Percentiles rank a stretch among this genome's conserved stretches.
phyloP scores from a whole-genome alignment of 2,797 vertebrate genomes.

The Tachyglossus aculeatus region DNA sequence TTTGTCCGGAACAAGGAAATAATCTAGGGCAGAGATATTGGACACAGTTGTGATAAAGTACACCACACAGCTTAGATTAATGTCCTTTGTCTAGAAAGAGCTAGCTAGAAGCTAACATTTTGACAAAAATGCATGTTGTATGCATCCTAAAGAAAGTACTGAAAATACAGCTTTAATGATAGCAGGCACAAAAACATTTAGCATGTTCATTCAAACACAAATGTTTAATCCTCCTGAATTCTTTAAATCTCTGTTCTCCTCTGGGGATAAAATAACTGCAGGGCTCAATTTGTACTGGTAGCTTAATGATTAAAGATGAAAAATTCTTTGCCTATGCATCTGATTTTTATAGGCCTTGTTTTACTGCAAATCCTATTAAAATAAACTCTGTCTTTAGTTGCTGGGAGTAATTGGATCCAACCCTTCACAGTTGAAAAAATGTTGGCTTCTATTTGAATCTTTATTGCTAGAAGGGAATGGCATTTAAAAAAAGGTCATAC shows the following conservation, averaged over 20 bases:
- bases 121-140: conserved; percentile 1
- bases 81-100: conserved; percentile 8
- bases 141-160: conserved; percentile 62
- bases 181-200: conserved; percentile 73
- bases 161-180: conserved; percentile 75
- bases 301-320: conserved; percentile 87
- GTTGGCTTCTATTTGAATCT: conserved; percentile 65
- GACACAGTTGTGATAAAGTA: not conserved
- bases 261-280: conserved; percentile 81
- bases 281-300: conserved; percentile 83
- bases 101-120: conserved; percentile 41
- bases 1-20: not conserved
- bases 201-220: conserved; percentile 79
- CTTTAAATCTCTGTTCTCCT: conserved; percentile 79
- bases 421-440: conserved; percentile 71
- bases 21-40: conserved; percentile 14
- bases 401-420: conserved; percentile 79
- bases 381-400: conserved; percentile 77
- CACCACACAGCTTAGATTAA: conserved; percentile 13
- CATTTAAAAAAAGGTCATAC: conserved; percentile 17
- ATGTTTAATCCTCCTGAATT: conserved; percentile 83
- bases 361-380: conserved; percentile 83
- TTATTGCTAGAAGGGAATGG: conserved; percentile 62
- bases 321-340: conserved; percentile 81
- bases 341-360: conserved; percentile 81